These are phyloP conservation scores for Dusona sp. DNA, from an alignment of 2,888 invertebrate species.

Conservation along the genomic window DNA sequence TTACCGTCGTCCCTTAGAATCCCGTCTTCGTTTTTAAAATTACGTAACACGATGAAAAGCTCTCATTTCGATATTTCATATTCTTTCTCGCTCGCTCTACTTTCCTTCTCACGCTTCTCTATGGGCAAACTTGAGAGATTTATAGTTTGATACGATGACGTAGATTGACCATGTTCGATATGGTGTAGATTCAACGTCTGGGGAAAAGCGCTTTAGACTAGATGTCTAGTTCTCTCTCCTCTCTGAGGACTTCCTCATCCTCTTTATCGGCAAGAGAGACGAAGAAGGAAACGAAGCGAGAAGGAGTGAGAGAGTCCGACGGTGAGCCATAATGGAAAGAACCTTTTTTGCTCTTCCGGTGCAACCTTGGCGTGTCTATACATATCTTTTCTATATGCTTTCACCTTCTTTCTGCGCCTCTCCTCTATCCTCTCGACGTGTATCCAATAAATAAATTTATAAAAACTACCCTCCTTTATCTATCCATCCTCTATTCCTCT, in stretches of 20 bases:
- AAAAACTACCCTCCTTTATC: slow-evolving; percentile 34
- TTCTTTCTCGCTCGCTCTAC: not conserved
- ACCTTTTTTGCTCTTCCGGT: slow-evolving; percentile 49
- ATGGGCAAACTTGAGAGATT: slow-evolving; percentile 60
- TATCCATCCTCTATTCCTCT: slow-evolving; percentile 8
- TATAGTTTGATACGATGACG: slow-evolving; percentile 65
- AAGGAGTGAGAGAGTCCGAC: slow-evolving; percentile 16
- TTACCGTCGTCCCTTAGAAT: not conserved
- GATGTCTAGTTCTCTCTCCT: not conserved
- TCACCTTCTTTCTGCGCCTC: slow-evolving; percentile 29
- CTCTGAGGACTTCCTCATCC: slow-evolving; percentile 33
- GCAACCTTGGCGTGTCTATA: slow-evolving; percentile 41
- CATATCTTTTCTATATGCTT: slow-evolving; percentile 39
- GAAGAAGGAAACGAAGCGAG: slow-evolving; percentile 5
- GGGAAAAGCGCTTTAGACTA: slow-evolving; percentile 54
- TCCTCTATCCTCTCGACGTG: slow-evolving; percentile 12
- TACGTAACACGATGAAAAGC: not conserved
- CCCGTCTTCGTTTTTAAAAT: not conserved
- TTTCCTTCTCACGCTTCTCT: not conserved
- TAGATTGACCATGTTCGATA: slow-evolving; percentile 68
- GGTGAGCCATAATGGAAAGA: slow-evolving; percentile 57
- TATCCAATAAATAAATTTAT: slow-evolving; percentile 61
- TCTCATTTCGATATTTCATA: not conserved
- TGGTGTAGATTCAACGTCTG: slow-evolving; percentile 52
- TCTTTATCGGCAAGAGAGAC: slow-evolving; percentile 32